Base-by-base conservation (phyloP, 1,140 invertebrate species). In the Lepidotrigona ventralis region DNA sequence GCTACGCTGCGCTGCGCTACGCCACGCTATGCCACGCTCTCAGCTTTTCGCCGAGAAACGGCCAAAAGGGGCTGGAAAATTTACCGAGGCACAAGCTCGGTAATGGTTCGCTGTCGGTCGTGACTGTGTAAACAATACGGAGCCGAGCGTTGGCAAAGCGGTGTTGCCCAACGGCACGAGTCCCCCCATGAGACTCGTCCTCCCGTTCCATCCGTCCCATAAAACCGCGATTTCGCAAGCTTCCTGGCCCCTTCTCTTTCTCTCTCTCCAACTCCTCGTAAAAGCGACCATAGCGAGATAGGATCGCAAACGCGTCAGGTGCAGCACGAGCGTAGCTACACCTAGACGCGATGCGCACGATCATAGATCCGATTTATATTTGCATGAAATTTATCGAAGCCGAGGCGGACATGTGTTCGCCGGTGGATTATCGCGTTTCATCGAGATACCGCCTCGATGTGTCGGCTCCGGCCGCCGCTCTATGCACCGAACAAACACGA, bases 251-350 rank as follows among this genome's bases (percentile, higher is more conserved):
- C 15, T 14, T 19, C 6, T 19, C 54, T 19, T 17, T 19, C 12
- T 19, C 54, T 17, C 54, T 17, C 46, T 53, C 19, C 29, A 21
- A 23, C 11, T n/a, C 53, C 66, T 63, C 73, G 82, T 69, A 58
- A 81, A 84, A 66, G 76, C 68, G 73, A 63, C 81, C 63, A 63
- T 74, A 81, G 76, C 77, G 33, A 84, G 85, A 88, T 88, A 88
- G 79, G 72, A 88, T 88, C 87, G 83, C 86, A 75, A 60, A 60
- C 81, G 82, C 84, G 83, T 88, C 87, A 88, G 87, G 87, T 88
- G 87, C 87, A 85, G 71, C 77, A 69, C 77, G 64, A 72, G 53
- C 56, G 76, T 33, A 81, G 68, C 56, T 87, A 86, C 86, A 85
- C 79, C 79, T 87, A 73, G 60, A 60, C 71, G 70, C 79, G 64